Evolutionary conservation across 2,888 invertebrate species (phyloP).

Genomic region (Aphodius granarius): DNA sequence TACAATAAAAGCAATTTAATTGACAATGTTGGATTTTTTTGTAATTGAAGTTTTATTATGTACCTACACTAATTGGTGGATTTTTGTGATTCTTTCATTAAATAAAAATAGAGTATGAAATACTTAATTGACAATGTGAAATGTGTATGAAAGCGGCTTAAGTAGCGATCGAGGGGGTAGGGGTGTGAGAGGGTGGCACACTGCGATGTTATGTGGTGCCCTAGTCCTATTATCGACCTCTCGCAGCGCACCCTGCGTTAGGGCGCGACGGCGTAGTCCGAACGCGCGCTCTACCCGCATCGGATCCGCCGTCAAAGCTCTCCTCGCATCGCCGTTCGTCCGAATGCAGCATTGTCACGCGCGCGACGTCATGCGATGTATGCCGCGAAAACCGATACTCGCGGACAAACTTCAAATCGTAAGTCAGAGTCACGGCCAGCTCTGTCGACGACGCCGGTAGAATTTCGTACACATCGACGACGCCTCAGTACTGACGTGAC

Average conservation of each 20-base stretch:
- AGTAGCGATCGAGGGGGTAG: background rate
- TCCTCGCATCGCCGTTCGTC: background rate
- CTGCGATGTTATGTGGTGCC: constrained; percentile 6
- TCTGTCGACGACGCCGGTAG: background rate
- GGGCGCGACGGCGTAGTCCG: constrained; percentile 48
- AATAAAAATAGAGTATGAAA: background rate
- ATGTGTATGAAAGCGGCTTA: background rate
- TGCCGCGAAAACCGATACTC: background rate
- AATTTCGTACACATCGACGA: no score
- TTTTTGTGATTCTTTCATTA: no score
- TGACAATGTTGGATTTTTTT: no score
- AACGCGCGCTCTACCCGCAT: constrained; percentile 47
- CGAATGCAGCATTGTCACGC: constrained; percentile 7
- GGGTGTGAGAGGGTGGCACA: background rate
- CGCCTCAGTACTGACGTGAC: background rate
- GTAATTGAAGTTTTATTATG: no score
- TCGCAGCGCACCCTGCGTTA: constrained; percentile 42
- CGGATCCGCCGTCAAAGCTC: constrained; percentile 31
- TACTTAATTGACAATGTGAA: background rate
- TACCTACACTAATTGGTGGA: no score
- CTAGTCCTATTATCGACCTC: constrained; percentile 43
- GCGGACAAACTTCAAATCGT: background rate
- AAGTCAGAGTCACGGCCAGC: background rate
- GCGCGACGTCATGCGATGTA: background rate
- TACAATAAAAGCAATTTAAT: no score